These are phyloP conservation scores for Ciona savignyi DNA, from an alignment of 23 tunicate species.

Conservation along the genomic window DNA sequence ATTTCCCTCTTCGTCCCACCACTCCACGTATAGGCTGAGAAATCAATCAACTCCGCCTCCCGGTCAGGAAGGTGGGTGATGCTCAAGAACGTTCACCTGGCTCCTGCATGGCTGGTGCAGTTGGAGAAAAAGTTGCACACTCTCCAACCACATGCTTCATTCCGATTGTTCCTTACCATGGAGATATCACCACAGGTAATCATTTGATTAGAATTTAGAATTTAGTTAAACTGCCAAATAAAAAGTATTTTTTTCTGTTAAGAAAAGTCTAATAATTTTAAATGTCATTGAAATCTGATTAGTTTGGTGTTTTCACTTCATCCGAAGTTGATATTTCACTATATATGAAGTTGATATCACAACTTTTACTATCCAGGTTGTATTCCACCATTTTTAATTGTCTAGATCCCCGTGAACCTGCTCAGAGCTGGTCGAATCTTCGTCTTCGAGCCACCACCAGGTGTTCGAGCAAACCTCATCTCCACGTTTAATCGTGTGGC, in stretches of 20 bases:
- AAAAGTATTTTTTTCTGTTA: background rate
- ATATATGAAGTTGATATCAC: no score
- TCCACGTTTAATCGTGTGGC: conserved; percentile 86
- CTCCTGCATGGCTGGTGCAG: conserved; percentile 97
- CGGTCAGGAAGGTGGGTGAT: conserved; percentile 97
- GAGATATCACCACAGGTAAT: conserved; percentile 94
- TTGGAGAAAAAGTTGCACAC: conserved; percentile 99
- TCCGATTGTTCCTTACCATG: conserved; percentile 97
- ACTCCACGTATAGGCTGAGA: no score
- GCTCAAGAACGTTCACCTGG: conserved; percentile 99
- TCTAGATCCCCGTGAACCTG: conserved; percentile 93
- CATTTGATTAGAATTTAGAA: no score
- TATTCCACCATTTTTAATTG: no score
- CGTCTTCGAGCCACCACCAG: conserved; percentile 98
- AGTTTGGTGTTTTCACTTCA: background rate
- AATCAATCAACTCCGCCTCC: conserved; percentile 95
- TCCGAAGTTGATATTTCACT: no score
- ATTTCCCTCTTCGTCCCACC: no score
- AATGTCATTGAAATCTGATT: background rate
- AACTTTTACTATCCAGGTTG: no score
- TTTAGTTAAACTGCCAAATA: background rate
- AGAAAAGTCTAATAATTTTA: background rate
- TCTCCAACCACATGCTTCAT: conserved; percentile 72
- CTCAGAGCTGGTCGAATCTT: conserved; percentile 92
- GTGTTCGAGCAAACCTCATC: conserved; percentile 79